Base-by-base conservation (phyloP, 2,113 vertebrate species). In the Urocynchramus pylzowi region DNA sequence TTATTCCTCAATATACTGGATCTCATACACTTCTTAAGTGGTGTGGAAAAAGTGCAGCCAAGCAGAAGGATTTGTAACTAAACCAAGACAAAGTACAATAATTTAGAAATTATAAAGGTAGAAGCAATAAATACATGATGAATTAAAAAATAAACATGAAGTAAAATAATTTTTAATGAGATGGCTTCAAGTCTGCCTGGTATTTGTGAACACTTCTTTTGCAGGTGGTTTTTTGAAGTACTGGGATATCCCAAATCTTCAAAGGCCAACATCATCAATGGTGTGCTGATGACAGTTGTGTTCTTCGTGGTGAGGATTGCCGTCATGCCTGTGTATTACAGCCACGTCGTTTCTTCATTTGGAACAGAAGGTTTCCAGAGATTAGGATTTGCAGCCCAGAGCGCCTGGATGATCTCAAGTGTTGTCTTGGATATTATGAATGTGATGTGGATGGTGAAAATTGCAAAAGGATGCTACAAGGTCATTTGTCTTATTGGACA, bases 211-310 rank as follows among this genome's bases (percentile, higher is more conserved):
- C 47, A 3, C 77, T 94, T 97, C 71, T 98, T 94, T 98, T 98
- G 78, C 98, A 99, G 99, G 97, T 99, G 99, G 99, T 99, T 99
- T 98, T 99, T 99, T 97, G 99, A 99, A 98, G 97, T 98, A 80
- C 98, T 99, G 94, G 98, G 99, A 88, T 99, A 99, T 95, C 97
- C 99, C 81, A 99, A 98, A 96, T 98, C 98, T 97, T 99, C 98
- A 77, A 98, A 98, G 89, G 98, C 98, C 85, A 99, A 99, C 89
- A 98, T 99, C 96, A 95, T 98, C 87, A 99, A 99, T 52, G 99
- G 99, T 11, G 96, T 99, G 35, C 98, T 99, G 96, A 99, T 99
- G 99, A 99, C 99, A 3, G 93, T 97, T 16, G 98, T 98, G 64
- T 99, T 99, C 98, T 99, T 99, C 97, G 52, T 99, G 63, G 99